These are phyloP conservation scores for Fragum fragum DNA, from an alignment of 2,888 invertebrate genomes.

Conservation along the genomic window DNA sequence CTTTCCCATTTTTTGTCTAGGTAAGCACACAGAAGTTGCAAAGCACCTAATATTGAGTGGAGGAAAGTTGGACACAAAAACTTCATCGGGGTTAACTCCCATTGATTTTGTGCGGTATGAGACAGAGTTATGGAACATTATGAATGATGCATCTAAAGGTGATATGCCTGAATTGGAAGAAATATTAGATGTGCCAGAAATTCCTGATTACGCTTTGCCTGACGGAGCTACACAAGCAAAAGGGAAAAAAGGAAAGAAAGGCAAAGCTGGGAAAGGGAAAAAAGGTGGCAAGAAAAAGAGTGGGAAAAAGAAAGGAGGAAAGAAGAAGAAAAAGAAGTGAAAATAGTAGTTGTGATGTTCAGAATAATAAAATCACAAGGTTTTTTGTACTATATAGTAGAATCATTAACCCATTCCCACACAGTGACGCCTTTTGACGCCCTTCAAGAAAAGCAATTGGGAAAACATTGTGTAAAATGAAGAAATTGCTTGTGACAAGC, in stretches of 20 bases:
- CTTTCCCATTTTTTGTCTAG: slow-evolving; percentile 63
- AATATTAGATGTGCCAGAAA: slow-evolving; percentile 76
- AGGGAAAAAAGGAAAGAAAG: slow-evolving; percentile 68
- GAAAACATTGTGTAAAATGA: too few species aligned
- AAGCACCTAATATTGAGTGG: slow-evolving; percentile 78
- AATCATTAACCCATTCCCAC: too few species aligned
- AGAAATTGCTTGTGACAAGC: too few species aligned
- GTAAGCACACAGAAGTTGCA: slow-evolving; percentile 73
- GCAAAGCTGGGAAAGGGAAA: slow-evolving; percentile 60
- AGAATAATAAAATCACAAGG: too few species aligned
- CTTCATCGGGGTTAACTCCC: slow-evolving; percentile 71
- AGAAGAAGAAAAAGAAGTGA: slow-evolving; percentile 66
- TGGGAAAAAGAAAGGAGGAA: slow-evolving; percentile 70
- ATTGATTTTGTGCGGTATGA: slow-evolving; percentile 71
- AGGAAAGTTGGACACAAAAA: slow-evolving; percentile 73
- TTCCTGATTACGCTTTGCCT: slow-evolving; percentile 75
- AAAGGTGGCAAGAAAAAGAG: slow-evolving; percentile 62
- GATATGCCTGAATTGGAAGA: slow-evolving; percentile 78
- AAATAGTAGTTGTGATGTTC: too few species aligned
- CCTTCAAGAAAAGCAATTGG: too few species aligned
- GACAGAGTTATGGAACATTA: slow-evolving; percentile 74
- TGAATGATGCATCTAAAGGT: slow-evolving; percentile 73
- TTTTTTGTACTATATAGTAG: too few species aligned
- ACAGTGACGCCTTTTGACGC: too few species aligned
- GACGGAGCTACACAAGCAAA: slow-evolving; percentile 72